Evolutionary conservation across 2,113 vertebrate species (phyloP).

Genomic region (Cairina moschata): DNA sequence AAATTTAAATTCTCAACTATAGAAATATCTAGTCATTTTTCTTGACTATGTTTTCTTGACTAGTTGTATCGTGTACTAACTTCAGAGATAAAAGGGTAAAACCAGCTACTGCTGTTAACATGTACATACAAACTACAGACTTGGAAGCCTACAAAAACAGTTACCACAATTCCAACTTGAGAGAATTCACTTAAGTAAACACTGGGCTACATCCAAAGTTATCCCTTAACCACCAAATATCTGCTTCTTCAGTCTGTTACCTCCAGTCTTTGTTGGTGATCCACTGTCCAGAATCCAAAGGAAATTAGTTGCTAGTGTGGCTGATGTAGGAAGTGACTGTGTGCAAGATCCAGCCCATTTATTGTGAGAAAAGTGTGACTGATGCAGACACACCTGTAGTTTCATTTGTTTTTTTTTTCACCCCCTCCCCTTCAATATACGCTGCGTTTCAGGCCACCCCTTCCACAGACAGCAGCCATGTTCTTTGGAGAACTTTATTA

Average conservation of each 20-base stretch:
- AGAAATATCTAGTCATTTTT: background rate
- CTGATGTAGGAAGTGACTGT: background rate
- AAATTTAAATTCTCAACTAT: background rate
- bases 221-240: background rate
- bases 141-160: background rate
- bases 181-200: background rate
- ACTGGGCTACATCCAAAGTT: background rate
- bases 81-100: background rate
- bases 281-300: background rate
- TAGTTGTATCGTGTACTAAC: background rate
- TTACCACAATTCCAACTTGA: background rate
- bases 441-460: background rate
- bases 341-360: background rate
- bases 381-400: background rate
- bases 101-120: background rate
- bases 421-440: background rate
- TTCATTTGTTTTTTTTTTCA: background rate
- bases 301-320: background rate
- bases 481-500: conserved; percentile 76
- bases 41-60: no score
- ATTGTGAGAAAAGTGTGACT: background rate
- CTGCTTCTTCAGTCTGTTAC: background rate
- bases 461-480: conserved; percentile 48
- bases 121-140: background rate
- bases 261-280: background rate